Evolutionary conservation across 2,888 invertebrate genomes (phyloP), one percentile per base, ranked within the genome.

Genomic region (Chaitophorus viminalis): DNA sequence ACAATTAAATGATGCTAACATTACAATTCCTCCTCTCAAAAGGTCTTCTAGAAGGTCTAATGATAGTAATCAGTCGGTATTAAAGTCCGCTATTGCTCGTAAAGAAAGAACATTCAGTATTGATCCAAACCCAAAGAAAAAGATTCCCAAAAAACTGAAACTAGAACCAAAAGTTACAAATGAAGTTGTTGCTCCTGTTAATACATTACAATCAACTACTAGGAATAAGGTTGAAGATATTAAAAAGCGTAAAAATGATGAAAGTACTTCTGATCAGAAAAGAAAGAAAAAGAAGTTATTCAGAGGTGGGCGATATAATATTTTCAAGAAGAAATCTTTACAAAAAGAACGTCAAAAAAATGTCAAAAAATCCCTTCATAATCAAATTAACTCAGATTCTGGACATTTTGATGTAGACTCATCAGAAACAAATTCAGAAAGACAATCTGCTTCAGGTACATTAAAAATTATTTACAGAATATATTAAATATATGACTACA

Each of bases 81-180:
- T 95, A 36, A 94, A 95, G 89, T 94, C 93, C 91, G 95, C 95
- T 18, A 95, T 95, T 90, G 95, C 95, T 0, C 92, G 95, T 25
- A 95, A 95, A 91, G 94, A 95, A 91, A 95, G 95, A 90, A 94
- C 94, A 0, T 94, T 94, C 90, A 94, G 94, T 83, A 82, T 89
- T 72, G 89, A 88, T 68, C 14, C 72, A 6, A 84, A 75, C n/a
- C 77, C 81, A 46, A 83, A 82, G 17, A 89, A 89, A 86, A 89
- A 54, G 68, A 78, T 82, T n/a, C 87, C 89, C 0, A 89, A 89
- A 76, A 83, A 77, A 83, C 25, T 78, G 21, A 83, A 78, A 83
- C 65, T n/a, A 54, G 79, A 88, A 46, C 60, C 39, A 4, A 33
- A 65, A n/a, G 39, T 33, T 78, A 17, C 17, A 18, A 52, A 65